Evolutionary conservation across 2,888 invertebrate species (phyloP).

Genomic region (Apantesis nais): DNA sequence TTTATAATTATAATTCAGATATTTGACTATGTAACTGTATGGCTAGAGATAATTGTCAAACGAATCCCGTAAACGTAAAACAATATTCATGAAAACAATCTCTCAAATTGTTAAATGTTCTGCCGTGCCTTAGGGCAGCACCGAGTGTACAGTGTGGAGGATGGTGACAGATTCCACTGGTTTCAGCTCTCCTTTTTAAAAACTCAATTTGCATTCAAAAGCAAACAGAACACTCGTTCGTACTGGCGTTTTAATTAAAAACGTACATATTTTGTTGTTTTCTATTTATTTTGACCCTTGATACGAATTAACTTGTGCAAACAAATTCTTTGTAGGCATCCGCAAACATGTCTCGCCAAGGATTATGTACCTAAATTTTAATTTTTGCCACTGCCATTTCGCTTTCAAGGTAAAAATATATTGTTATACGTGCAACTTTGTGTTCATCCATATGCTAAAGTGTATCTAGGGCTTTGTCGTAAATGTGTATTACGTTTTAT

Average conservation of each 20-base stretch:
- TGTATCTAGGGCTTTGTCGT: background rate
- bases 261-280: slow-evolving; percentile 15
- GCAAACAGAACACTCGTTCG: background rate
- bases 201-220: slow-evolving; percentile 13
- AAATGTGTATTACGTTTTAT: background rate
- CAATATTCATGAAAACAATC: background rate
- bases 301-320: slow-evolving; percentile 21
- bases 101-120: background rate
- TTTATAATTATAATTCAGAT: background rate
- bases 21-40: background rate
- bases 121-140: background rate
- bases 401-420: background rate
- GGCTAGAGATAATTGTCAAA: background rate
- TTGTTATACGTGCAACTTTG: slow-evolving; percentile 2
- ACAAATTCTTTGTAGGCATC: slow-evolving; percentile 19
- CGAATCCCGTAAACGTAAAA: background rate
- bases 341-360: slow-evolving; percentile 18
- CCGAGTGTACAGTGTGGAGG: background rate
- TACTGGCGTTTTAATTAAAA: slow-evolving; percentile 16
- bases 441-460: background rate
- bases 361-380: slow-evolving; percentile 18
- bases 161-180: background rate
- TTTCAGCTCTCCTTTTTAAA: slow-evolving; percentile 2
- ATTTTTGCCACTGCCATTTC: background rate
- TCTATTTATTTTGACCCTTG: slow-evolving; percentile 19